These are phyloP conservation scores for Campoplex nolae DNA, from an alignment of 2,888 invertebrate genomes.

Conservation along the genomic window DNA sequence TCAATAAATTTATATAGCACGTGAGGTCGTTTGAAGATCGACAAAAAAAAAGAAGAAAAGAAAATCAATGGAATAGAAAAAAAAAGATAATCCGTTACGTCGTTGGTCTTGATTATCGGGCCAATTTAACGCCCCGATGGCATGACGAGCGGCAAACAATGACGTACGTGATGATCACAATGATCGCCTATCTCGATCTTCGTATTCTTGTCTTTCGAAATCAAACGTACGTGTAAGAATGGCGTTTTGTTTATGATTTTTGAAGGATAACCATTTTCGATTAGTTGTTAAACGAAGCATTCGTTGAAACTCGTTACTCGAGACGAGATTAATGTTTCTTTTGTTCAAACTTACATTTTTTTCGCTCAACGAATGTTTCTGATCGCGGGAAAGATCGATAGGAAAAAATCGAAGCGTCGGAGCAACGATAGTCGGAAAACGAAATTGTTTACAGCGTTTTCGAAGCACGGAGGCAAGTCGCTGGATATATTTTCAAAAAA, in stretches of 20 bases:
- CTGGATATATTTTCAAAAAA: neutral
- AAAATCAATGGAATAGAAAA: constrained; percentile 43
- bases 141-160: constrained; percentile 28
- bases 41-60: neutral
- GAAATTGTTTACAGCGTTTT: neutral
- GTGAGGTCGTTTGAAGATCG: neutral
- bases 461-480: neutral
- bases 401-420: neutral
- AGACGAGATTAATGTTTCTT: neutral
- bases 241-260: neutral
- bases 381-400: neutral
- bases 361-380: neutral
- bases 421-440: neutral
- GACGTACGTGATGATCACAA: constrained; percentile 26
- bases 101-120: constrained; percentile 27
- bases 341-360: neutral
- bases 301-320: neutral
- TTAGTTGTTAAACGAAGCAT: neutral
- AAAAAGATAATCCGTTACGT: constrained; percentile 6
- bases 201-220: neutral
- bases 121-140: constrained; percentile 41
- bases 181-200: constrained; percentile 11
- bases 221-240: neutral
- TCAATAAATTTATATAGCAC: neutral
- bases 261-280: neutral